These are phyloP conservation scores for Latrodectus hesperus DNA, from an alignment of 2,888 invertebrate species.

Conservation along the genomic window DNA sequence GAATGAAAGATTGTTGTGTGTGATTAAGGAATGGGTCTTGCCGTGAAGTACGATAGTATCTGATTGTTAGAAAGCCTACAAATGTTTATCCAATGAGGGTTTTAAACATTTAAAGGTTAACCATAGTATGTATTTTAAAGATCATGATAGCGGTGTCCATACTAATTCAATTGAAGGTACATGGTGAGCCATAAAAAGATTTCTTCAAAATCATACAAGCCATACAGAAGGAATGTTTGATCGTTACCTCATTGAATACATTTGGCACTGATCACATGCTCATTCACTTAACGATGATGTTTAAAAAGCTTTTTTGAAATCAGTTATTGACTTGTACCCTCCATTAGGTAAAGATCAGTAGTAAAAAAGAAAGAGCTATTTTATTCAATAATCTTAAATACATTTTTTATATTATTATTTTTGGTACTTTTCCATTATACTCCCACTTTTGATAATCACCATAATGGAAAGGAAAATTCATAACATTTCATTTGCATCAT, in stretches of 20 bases:
- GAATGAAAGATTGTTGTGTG: neutral
- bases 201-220: neutral
- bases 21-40: constrained; percentile 1
- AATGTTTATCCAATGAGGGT: neutral
- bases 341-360: too few relatives aligned
- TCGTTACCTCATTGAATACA: constrained; percentile 9
- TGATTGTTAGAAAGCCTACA: constrained; percentile 12
- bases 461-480: too few relatives aligned
- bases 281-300: constrained; percentile 1
- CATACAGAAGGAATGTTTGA: neutral
- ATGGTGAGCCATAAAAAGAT: neutral
- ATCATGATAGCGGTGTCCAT: neutral
- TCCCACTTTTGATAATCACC: too few relatives aligned
- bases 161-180: constrained; percentile 10
- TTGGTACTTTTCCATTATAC: too few relatives aligned
- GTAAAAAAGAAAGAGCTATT: too few relatives aligned
- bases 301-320: neutral
- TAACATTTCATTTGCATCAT: too few relatives aligned
- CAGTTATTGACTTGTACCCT: too few relatives aligned
- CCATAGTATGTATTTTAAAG: neutral
- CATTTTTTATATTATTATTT: too few relatives aligned
- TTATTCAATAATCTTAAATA: too few relatives aligned
- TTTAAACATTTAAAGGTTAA: neutral
- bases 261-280: neutral
- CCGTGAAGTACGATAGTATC: neutral